Evolutionary conservation across 2,113 vertebrate genomes (phyloP).

Genomic region (Centropus unirufus): DNA sequence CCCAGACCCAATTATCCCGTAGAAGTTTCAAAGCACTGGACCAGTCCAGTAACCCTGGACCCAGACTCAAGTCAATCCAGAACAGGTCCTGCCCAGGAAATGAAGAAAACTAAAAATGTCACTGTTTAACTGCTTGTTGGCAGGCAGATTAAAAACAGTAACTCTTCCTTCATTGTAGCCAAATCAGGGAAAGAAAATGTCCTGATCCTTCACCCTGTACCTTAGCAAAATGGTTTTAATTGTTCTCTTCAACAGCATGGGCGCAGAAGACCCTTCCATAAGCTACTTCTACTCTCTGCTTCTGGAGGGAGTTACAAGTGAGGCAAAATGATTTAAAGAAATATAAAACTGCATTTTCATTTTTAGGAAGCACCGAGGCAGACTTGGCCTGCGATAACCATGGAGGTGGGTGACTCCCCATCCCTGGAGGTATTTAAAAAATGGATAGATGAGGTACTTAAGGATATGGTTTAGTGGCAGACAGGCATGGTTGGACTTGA

Average conservation of each 20-base stretch:
- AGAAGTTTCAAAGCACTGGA: not conserved
- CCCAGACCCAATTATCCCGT: not conserved
- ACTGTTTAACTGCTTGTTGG: not conserved
- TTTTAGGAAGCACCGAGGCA: not conserved
- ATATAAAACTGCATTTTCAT: not conserved
- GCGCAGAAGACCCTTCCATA: not conserved
- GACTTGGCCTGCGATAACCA: not conserved
- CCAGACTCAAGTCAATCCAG: not conserved
- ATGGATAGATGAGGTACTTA: too few species aligned
- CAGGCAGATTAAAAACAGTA: not conserved
- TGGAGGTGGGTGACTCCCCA: too few species aligned
- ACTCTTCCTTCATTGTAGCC: not conserved
- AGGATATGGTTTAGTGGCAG: too few species aligned
- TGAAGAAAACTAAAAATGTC: not conserved
- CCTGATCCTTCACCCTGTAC: not conserved
- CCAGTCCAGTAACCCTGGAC: not conserved
- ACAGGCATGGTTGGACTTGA: too few species aligned
- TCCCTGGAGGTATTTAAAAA: too few species aligned
- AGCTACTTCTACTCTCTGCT: not conserved
- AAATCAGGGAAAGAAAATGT: not conserved
- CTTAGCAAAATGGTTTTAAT: not conserved
- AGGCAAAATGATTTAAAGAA: not conserved
- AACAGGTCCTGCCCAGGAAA: not conserved
- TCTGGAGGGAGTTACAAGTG: not conserved
- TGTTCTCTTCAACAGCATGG: accelerated